Base-by-base conservation (phyloP, 2,888 invertebrate species). In the Abrostola triplasia region DNA sequence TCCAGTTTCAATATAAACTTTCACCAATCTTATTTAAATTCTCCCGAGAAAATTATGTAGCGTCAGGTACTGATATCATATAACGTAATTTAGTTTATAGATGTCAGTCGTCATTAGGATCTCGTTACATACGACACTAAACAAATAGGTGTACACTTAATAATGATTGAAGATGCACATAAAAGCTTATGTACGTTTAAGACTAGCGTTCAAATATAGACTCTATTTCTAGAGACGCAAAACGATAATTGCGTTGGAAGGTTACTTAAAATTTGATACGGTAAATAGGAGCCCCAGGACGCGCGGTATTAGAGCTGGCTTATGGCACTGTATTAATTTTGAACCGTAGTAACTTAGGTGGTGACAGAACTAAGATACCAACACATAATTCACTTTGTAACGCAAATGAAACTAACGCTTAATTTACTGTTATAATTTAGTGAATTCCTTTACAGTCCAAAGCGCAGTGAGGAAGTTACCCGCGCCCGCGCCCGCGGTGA, bases 311-410 rank as follows among this genome's bases (percentile, higher is more conserved):
- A 91, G 89, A 90, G 91, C 86, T 90, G 92, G 92, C 93, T 94
- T 94, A 94, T 94, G 93, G 93, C 90, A 91, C 89, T 93, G 94
- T 94, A 94, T 94, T 94, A 94, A 94, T 94, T 94, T 93, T 94
- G 93, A 93, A 94, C 94, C 94, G 92, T 93, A 91, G 94, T 94
- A 93, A 94, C 90, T 94, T 94, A 90, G 89, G 90, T 87, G 93
- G 93, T 93, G 94, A 94, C 94, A 94, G 94, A 93, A 92, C 93
- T 93, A 93, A 94, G 94, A 94, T 93, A 94, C 92, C 91, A 88
- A 90, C 90, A 89, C 94, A 94, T 94, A 94, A 94, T 90, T 94
- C 93, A 94, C 93, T 90, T 89, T 88, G 92, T 92, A 90, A 92
- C 91, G 89, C 93, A 94, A 94, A 94, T 94, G 93, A 94, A 93